phyloP scores from a whole-genome alignment of 2,113 vertebrate genomes.

The Cynoglossus semilaevis region DNA sequence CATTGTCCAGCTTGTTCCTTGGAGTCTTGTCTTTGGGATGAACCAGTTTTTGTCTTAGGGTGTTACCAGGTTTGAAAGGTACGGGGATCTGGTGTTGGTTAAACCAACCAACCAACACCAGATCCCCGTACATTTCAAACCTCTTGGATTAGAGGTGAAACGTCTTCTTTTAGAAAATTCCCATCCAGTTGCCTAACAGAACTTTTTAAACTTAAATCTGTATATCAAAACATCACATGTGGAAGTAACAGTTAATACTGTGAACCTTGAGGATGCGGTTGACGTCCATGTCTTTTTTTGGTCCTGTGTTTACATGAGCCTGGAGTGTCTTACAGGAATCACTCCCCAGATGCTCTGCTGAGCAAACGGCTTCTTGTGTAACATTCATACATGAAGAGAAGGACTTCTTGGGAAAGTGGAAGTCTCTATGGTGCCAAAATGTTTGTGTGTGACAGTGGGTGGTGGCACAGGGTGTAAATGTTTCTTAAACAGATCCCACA shows the following conservation, averaged over 20 bases:
- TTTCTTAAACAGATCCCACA: background rate
- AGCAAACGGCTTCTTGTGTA: constrained; percentile 26
- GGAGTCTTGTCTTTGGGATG: too few species aligned
- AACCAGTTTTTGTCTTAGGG: too few species aligned
- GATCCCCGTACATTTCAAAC: too few species aligned
- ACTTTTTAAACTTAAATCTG: too few species aligned
- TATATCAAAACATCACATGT: too few species aligned
- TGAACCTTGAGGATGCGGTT: background rate
- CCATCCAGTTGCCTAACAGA: too few species aligned
- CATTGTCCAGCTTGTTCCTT: too few species aligned
- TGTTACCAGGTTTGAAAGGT: too few species aligned
- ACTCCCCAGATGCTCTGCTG: constrained; percentile 21
- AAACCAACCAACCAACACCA: too few species aligned
- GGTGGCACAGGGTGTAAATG: background rate
- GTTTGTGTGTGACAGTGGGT: background rate
- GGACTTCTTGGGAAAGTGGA: constrained; percentile 16
- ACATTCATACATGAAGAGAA: constrained; percentile 23
- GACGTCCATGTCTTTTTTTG: background rate
- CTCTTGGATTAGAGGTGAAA: too few species aligned
- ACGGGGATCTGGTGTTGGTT: too few species aligned
- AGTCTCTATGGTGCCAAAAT: constrained; percentile 9
- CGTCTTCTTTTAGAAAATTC: too few species aligned
- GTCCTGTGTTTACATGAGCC: constrained; percentile 25
- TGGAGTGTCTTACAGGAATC: constrained; percentile 35
- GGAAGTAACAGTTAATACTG: constrained; percentile 12